Base-by-base conservation (phyloP, 2,113 vertebrate species). In the Maccullochella peelii region DNA sequence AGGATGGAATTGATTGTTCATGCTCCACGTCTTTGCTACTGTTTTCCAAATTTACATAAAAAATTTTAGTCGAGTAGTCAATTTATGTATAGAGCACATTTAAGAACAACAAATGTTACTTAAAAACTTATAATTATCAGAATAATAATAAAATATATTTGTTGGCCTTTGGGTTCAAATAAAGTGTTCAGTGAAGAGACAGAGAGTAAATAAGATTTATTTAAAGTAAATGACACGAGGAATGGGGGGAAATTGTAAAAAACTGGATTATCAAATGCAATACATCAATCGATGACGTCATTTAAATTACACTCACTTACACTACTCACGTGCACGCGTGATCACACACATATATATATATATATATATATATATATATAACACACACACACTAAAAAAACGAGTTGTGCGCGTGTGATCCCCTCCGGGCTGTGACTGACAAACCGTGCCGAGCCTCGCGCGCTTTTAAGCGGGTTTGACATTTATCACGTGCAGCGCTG, bases 401-500 rank as follows among this genome's bases (percentile, higher is more conserved):
- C n/a, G n/a, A n/a, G n/a, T 11, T 23, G 36, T 40, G 50, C 25
- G 10, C 40, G 57, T 44, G 59, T 11, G 40, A 25, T 40, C 40
- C 57, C 83, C 73, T 8, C 8, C 65, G 65, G n/a, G 49, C 80
- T 7, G 30, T 30, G 66, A 55, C 33, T 33, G 33, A 38, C 73
- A 58, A 59, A 50, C 33, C 8, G 18, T 21, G 7, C 68, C 25
- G 62, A 55, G 76, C 63, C 49, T 2, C 6, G 68, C 72, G 80
- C 77, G 80, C 86, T 80, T 84, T 85, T 75, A 10, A 87, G 91
- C 83, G 58, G 71, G 82, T 82, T 88, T 94, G 92, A 94, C 93
- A 91, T 90, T 88, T 89, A 72, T 95, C 94, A 95, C 94, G 94
- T 95, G 94, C 85, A 84, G 87, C 74, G 55, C 68, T 10, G 87